Evolutionary conservation across 92 coral and sea anemone species (phyloP), one percentile per base, ranked within the genome.

Genomic region (Palythoa grandiflora): DNA sequence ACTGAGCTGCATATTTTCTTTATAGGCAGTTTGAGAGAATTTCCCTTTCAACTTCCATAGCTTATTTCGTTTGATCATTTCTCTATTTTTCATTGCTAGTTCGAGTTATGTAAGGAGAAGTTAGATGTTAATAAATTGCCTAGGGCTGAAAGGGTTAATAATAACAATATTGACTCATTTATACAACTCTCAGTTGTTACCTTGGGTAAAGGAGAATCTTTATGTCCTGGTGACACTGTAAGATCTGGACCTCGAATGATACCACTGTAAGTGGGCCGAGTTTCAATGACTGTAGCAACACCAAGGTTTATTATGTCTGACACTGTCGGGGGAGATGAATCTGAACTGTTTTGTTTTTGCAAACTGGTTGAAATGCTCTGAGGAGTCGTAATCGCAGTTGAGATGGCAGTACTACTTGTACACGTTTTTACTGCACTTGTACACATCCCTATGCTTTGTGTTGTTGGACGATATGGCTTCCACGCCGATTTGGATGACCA

Each of bases 361-460:
- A 77, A 39, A 39, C 72, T 70, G 0, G 65, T 16, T 7, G 86
- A 52, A 12, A 75, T 76, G 38, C 84, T 78, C 21, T 39, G 74
- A 13, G 50, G 74, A 7, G 77, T 78, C 28, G 86, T 60, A 59
- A 70, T 78, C 9, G 76, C 86, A 20, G 86, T 72, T 68, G 87
- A 61, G 65, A 83, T 85, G 35, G 83, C 61, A 38, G 89, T 84
- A 59, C 98, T 93, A 65, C 92, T 89, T 2, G 83, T 68, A 19
- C 94, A 89, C 6, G 98, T 95, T 14, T 89, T 87, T 68, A 91
- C 94, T 1, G 98, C 98, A 77, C 98, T 93, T 28, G 98, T 95
- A 47, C 94, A 93, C 52, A 87, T 90, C 16, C 96, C 98, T 57
- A 93, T 75, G 59, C 96, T 95, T 48, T 95, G 98, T 1, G 98